Base-by-base conservation (phyloP, 2,113 vertebrate genomes). In the Lipotes vexillifer region DNA sequence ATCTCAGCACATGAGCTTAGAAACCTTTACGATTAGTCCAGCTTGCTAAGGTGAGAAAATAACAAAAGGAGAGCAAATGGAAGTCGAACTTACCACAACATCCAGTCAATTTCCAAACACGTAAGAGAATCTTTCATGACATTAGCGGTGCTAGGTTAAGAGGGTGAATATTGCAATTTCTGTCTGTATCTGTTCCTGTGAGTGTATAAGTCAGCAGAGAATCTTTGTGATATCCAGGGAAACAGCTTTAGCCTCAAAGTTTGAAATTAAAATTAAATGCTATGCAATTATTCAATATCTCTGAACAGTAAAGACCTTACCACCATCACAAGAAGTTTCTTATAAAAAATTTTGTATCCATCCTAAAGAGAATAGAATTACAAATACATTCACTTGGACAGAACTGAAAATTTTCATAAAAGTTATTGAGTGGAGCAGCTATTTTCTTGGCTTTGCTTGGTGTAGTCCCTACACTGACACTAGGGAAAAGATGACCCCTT, bases 11-110 rank as follows among this genome's bases (percentile, higher is more conserved):
- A 11, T 33, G 17, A 88, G 80, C 93, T 97, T 96, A 87, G 89
- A 97, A 98, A 96, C 87, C 86, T 81, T 88, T 78, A 55, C 49
- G 68, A 94, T 95, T 88, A 95, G 72, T 59, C n/a, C 8, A 1
- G 65, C 80, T 95, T 87, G 86, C 90, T 59, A 8, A 75, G 55
- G 92, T 85, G 65, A 98, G 95, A 96, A 96, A 83, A 69, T 97
- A 95, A 66, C 85, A 81, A n/a, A 94, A 96, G 75, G 75, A 2
- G 0, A 36, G 36, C 93, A 94, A 69, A 55, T 98, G 92, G 96
- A 97, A 92, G 41, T 81, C 74, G 1, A 77, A 90, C 74, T 94
- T 38, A 88, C 78, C 97, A 14, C 71, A 77, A 55, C 90, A 63
- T 18, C 91, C 96, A 36, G 82, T 65, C 69, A 57, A 6, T 80